Base-by-base conservation (phyloP, 1,140 invertebrate genomes). In the Trichomalopsis sarcophagae region DNA sequence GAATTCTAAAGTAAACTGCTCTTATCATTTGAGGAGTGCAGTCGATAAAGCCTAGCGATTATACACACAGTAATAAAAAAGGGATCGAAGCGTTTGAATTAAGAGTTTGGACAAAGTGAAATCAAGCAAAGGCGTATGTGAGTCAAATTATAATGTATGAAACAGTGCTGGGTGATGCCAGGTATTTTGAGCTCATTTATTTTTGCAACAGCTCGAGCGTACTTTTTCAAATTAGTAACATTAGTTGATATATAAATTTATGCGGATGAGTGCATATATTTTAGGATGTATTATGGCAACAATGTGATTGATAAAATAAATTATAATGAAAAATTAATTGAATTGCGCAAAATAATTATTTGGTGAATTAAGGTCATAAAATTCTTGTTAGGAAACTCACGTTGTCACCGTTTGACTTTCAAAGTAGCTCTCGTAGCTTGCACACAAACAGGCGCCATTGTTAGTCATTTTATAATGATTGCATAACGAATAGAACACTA, bases 351-450 rank as follows among this genome's bases (percentile, higher is more conserved):
- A 73, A 14, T 44, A 62, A n/a, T 6, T 13, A 47, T 73, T 17
- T 55, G 50, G 4, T 36, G 40, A 11, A 30, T 23, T 27, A 83
- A 7, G 14, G 13, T 83, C 80, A 36, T 81, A 80, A 77, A 77
- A 69, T 81, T 80, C 82, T 47, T 88, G n/a, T 76, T 80, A 84
- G 84, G 81, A 62, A 88, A 93, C 92, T 93, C 92, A 93, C 92
- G 91, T 93, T 92, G 91, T 92, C 77, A 92, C 89, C 78, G 90
- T 92, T 90, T 91, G 90, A 83, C 90, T 91, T 91, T 93, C 91
- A 89, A 90, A 90, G 89, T 90, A 90, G 88, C 88, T 92, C 90
- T 93, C 90, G 91, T 93, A 91, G 92, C 92, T 93, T 93, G 92
- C 90, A 91, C 77, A 84, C 88, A 92, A 89, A 92, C 87, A 91